phyloP scores from a whole-genome alignment of 2,113 vertebrate species.

The Pomatorhinus ruficollis region DNA sequence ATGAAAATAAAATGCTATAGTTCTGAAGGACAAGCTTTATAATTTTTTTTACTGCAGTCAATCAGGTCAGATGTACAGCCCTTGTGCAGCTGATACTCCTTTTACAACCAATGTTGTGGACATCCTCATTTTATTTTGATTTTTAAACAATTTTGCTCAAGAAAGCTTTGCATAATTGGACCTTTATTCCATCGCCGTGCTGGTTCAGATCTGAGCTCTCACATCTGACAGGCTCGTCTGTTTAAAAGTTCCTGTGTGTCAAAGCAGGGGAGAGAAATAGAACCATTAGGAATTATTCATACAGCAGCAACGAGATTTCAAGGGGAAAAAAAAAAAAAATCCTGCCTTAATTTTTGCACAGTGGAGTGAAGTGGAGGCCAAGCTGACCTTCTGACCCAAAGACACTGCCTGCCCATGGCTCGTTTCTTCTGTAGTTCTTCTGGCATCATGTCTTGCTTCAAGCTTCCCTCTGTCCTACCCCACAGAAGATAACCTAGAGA shows the following conservation, averaged over 20 bases:
- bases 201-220: neutral
- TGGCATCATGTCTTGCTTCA: neutral
- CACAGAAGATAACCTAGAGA: neutral
- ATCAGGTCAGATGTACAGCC: neutral
- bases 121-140: neutral
- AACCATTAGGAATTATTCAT: neutral
- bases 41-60: neutral
- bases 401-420: neutral
- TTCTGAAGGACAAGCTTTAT: slow-evolving; percentile 18
- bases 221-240: slow-evolving; percentile 2
- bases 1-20: slow-evolving; percentile 7
- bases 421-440: neutral
- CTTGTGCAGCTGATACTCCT: neutral
- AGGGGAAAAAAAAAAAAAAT: neutral
- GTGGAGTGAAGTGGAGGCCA: neutral
- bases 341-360: neutral
- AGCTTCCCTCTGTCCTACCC: neutral
- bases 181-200: neutral
- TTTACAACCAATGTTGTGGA: neutral
- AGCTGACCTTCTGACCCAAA: neutral
- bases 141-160: neutral
- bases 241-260: slow-evolving; percentile 21
- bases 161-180: neutral
- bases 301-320: neutral
- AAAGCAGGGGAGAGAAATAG: neutral